These are phyloP conservation scores for Lasioglossum baleicum DNA, from an alignment of 1,140 invertebrate species.

Conservation along the genomic window DNA sequence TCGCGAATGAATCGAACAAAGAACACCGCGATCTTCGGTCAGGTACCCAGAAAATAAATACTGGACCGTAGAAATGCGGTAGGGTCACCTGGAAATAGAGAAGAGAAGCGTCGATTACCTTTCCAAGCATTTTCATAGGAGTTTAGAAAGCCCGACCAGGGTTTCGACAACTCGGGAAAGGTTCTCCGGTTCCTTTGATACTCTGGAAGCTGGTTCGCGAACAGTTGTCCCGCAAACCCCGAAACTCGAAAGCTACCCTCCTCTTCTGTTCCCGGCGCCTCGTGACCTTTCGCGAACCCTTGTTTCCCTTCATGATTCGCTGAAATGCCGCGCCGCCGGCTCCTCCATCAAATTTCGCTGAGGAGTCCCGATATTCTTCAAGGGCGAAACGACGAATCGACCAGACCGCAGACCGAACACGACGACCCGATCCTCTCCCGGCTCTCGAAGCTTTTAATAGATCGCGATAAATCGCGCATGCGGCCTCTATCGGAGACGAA, in stretches of 20 bases:
- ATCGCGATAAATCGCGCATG: constrained; percentile 45
- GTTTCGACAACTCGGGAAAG: background rate
- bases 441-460: constrained; percentile 60
- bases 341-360: too few species aligned
- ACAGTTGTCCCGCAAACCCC: background rate
- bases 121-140: too few species aligned
- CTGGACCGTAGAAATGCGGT: too few species aligned
- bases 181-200: background rate
- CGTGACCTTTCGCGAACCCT: background rate
- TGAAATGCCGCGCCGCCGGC: background rate
- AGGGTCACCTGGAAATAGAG: too few species aligned
- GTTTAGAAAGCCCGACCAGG: background rate
- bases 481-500: constrained; percentile 39
- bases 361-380: too few species aligned
- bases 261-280: background rate
- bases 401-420: too few species aligned
- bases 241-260: constrained; percentile 21
- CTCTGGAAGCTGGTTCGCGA: background rate
- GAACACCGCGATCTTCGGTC: too few species aligned
- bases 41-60: too few species aligned
- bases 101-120: background rate
- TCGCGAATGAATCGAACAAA: too few species aligned
- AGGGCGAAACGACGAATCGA: too few species aligned
- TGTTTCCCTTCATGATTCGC: background rate
- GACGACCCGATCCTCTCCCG: constrained; percentile 19